Conservation (phyloP, 2,888 invertebrate species). For the Heliconius charithonia region DNA sequence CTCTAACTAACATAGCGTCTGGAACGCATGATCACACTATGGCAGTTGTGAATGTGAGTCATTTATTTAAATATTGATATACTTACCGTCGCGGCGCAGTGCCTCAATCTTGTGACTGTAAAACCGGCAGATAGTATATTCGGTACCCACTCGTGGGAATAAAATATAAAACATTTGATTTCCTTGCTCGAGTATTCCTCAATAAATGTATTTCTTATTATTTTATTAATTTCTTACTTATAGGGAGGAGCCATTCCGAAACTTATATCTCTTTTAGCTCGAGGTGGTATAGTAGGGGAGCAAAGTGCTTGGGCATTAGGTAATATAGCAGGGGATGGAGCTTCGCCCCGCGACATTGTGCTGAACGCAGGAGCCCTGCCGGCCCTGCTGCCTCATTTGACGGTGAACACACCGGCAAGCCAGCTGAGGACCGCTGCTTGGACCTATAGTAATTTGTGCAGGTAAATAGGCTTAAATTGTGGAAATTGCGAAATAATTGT, state of each 20-base stretch:
- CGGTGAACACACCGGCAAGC: conserved; percentile 73
- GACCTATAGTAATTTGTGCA: conserved; percentile 96
- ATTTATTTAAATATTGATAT: not conserved
- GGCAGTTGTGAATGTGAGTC: conserved; percentile 87
- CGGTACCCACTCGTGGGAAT: too few species aligned
- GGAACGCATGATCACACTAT: conserved; percentile 96
- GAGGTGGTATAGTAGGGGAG: conserved; percentile 91
- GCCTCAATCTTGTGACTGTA: too few species aligned
- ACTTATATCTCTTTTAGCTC: conserved; percentile 88
- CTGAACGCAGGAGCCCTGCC: conserved; percentile 88
- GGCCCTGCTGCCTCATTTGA: conserved; percentile 86
- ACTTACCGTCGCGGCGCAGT: too few species aligned
- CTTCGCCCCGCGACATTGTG: conserved; percentile 91
- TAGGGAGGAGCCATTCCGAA: conserved; percentile 93
- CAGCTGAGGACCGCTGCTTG: conserved; percentile 94
- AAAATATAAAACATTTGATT: too few species aligned
- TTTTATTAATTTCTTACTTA: not conserved
- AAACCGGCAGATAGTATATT: too few species aligned
- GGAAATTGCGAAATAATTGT: too few species aligned
- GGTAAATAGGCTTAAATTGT: conserved; percentile 52
- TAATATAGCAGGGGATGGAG: conserved; percentile 97
- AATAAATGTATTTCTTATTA: too few species aligned
- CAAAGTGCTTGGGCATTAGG: conserved; percentile 99
- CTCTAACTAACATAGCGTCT: conserved; percentile 98
- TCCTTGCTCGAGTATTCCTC: too few species aligned